A percentile compares a stretch with the other conserved stretches of the same genome.
Evolutionary conservation across 2,113 vertebrate genomes (phyloP).

Genomic region (Columba livia): DNA sequence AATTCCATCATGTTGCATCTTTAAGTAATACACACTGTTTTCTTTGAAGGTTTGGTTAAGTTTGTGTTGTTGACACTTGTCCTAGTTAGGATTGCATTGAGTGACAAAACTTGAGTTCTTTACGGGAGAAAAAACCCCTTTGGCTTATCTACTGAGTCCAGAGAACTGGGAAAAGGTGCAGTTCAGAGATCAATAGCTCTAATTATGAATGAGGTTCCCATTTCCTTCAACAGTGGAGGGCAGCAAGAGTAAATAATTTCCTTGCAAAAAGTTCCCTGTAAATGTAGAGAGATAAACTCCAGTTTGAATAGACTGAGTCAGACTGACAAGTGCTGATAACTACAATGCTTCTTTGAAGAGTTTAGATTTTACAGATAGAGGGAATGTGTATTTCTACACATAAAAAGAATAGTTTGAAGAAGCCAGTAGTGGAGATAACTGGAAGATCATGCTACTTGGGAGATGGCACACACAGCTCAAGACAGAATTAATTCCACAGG

Average conservation of each 20-base stretch:
- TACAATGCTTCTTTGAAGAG: not conserved
- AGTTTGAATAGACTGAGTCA: constrained; percentile 13
- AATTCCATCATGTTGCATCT: not conserved
- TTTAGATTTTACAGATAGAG: not conserved
- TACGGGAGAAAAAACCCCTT: not conserved
- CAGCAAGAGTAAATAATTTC: not conserved
- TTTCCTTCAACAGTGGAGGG: not conserved
- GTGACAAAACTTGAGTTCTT: not conserved
- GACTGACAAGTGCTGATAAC: constrained; percentile 1
- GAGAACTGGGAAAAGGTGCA: not conserved
- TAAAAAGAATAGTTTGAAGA: not conserved
- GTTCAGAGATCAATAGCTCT: not conserved
- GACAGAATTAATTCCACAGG: not conserved
- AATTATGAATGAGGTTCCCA: constrained; percentile 8
- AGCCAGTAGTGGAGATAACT: not conserved
- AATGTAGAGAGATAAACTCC: not conserved
- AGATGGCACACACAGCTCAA: not conserved
- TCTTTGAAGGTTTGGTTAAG: not conserved
- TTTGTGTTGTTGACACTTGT: not conserved
- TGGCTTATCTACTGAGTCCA: not conserved
- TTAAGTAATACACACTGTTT: not conserved
- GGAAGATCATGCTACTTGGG: not conserved
- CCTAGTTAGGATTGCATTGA: not conserved
- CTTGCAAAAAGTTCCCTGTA: not conserved
- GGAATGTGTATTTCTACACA: not conserved